Evolutionary conservation across 2,113 vertebrate genomes (phyloP), one percentile per base, ranked within the genome.

Genomic region (Spheniscus mendiculus): DNA sequence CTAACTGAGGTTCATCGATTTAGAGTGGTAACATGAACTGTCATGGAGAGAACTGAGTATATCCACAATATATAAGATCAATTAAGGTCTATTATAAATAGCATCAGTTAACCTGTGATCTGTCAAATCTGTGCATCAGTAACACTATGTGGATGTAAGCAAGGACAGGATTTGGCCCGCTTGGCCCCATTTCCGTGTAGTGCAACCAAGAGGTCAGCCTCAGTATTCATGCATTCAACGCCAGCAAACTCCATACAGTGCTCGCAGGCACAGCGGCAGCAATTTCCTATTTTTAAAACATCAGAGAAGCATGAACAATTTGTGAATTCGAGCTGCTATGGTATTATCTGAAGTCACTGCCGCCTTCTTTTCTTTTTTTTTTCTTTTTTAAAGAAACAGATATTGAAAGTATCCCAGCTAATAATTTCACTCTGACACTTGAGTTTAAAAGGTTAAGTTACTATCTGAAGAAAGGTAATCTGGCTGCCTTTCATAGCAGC

Each of bases 401-500:
- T 97, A 98, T 70, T 96, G 97, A 97, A 98, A 97, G 71, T 74
- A 93, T 90, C 94, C 62, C 52, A 91, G 96, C 83, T 95, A 97
- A 98, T 98, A 95, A 97, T 98, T 98, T 98, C 93, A 91, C 94
- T 97, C 92, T 98, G 98, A 98, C 98, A 97, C 97, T 93, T 85
- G 97, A 98, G 98, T 98, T 98, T 98, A 98, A 98, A 98, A 98
- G 98, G 98, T 98, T 98, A 98, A 98, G 96, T 97, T 98, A 97
- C 98, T 98, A 96, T 98, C 97, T 98, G 97, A 97, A 96, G 98
- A 98, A 98, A 98, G 98, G 98, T 98, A 98, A 98, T 98, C 98
- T 98, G 98, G 98, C 97, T 97, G 98, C 97, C 97, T 98, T 97
- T 97, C 95, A 96, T 63, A 95, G 97, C 95, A 98, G 98, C 97